Evolutionary conservation across 1,140 invertebrate genomes (phyloP).

Genomic region (Uloborus diversus): DNA sequence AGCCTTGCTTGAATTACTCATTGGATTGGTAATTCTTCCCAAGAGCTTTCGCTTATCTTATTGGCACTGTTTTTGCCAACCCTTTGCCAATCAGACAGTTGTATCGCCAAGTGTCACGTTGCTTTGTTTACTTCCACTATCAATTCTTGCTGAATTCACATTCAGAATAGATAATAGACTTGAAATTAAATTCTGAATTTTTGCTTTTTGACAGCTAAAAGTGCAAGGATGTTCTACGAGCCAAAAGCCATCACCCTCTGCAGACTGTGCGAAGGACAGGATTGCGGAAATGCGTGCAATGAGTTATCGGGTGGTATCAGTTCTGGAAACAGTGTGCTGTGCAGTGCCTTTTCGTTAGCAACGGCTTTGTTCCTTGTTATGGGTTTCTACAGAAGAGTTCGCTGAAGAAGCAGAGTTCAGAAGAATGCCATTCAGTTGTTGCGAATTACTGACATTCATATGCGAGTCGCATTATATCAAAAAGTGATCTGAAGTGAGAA

Average conservation of each 20-base stretch:
- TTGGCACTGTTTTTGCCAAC: no score
- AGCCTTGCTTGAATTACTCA: no score
- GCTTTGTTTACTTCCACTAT: no score
- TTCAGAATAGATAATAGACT: no score
- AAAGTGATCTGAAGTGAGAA: background rate
- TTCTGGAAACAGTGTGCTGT: background rate
- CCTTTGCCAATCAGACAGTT: no score
- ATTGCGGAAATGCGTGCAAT: conserved; percentile 66
- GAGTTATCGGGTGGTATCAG: conserved; percentile 16
- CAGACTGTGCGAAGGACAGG: conserved; percentile 79
- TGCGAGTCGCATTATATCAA: background rate
- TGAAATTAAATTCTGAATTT: background rate
- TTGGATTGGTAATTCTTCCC: no score
- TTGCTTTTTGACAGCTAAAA: conserved; percentile 71
- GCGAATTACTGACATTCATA: background rate
- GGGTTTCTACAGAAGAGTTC: background rate
- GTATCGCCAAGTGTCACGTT: no score
- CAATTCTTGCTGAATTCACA: no score
- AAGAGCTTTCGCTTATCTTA: no score
- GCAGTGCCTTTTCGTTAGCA: background rate
- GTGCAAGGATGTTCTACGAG: conserved; percentile 80
- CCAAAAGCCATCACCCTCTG: conserved; percentile 75
- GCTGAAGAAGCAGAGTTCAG: background rate
- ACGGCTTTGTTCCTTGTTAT: background rate
- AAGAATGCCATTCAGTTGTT: background rate